Conservation (phyloP, 2,888 invertebrate species). For the Clanis bilineata region DNA sequence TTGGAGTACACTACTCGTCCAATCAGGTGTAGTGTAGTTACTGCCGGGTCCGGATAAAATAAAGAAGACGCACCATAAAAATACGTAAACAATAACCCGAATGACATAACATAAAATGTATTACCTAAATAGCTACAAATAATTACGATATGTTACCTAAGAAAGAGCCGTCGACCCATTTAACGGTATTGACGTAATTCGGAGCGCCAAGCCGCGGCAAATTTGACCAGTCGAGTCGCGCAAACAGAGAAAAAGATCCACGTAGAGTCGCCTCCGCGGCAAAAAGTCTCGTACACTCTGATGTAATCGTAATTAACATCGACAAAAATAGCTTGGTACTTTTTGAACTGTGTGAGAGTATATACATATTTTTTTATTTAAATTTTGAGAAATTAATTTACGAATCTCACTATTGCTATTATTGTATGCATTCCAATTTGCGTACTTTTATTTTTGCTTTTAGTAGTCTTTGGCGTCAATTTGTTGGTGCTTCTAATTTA, state of each 20-base stretch:
- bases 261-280: neutral
- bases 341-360: neutral
- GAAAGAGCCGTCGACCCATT: neutral
- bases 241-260: neutral
- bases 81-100: too few relatives aligned
- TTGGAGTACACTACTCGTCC: too few relatives aligned
- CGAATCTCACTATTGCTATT: too few relatives aligned
- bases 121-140: neutral
- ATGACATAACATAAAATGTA: neutral
- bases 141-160: slow-evolving; percentile 8
- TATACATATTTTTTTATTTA: too few relatives aligned
- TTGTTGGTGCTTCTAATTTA: too few relatives aligned
- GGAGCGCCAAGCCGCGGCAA: neutral
- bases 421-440: too few relatives aligned
- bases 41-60: too few relatives aligned
- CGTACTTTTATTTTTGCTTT: too few relatives aligned
- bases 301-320: neutral
- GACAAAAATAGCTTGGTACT: neutral
- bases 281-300: neutral
- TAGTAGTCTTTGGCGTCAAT: too few relatives aligned
- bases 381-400: too few relatives aligned
- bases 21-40: too few relatives aligned
- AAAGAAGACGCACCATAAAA: too few relatives aligned
- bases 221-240: neutral
- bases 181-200: neutral